Base-by-base conservation (phyloP, 2,888 invertebrate species). In the Nasonovia ribisnigri region DNA sequence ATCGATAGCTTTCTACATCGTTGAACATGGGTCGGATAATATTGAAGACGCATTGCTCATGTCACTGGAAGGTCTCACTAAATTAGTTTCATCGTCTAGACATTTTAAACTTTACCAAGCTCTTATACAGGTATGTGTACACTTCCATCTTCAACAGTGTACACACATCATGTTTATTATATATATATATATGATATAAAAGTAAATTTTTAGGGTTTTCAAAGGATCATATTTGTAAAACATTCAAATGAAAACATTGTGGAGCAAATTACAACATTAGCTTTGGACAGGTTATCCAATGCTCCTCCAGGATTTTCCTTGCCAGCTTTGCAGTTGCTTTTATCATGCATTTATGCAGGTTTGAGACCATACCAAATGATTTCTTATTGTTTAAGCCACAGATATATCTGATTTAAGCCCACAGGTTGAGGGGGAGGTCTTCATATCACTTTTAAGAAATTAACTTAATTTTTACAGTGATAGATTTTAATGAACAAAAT, bases 291-390 rank as follows among this genome's bases (percentile, higher is more conserved):
- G 95, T 96, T 98, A 95, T 97, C 97, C 95, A 96, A 97, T 95
- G 97, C 97, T 91, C 97, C 97, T 96, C 97, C 97, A 90, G 96
- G 96, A 95, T 96, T 97, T 95, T 97, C 97, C 91, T 96, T 98
- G 95, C 97, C 97, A 94, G 97, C 97, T 29, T 96, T 97, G 95
- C 97, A 98, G 95, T 96, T 98, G 94, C 96, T 98, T 95, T 96
- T 98, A 94, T 97, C 97, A 88, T 97, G 98, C 95, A 97, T 98
- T 97, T 98, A 98, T 96, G 97, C 97, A 93, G 93, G 93, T 93
- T 84, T 93, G 89, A 16, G 89, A 16, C 48, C 24, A 95, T 96
- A 46, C 13, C 24, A 46, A 60, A 29, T 84, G 26, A 54, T 20
- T 91, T n/a, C 54, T 84, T 90, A 48, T 51, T 51, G 54, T 54